Percentiles rank a stretch among this genome's conserved stretches.
Evolutionary conservation across 2,888 invertebrate species (phyloP).

Genomic region (Yponomeuta plumbellus): DNA sequence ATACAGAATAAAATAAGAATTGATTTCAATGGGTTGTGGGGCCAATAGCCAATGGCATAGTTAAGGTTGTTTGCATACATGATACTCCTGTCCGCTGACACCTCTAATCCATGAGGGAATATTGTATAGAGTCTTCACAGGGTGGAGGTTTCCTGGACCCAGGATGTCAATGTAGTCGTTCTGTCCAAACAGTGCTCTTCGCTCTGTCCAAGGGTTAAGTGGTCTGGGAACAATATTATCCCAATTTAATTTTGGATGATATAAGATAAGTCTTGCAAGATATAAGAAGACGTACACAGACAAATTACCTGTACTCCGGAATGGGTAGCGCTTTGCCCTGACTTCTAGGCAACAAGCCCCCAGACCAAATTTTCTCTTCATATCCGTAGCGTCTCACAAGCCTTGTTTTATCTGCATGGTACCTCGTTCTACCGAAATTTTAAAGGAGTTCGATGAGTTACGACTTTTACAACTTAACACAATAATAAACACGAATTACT

Average conservation of each 20-base stretch:
- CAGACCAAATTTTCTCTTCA: constrained; percentile 79
- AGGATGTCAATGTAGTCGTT: constrained; percentile 98
- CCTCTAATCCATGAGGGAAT: constrained; percentile 95
- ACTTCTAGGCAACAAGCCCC: constrained; percentile 83
- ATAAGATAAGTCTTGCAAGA: not conserved
- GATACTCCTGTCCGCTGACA: constrained; percentile 89
- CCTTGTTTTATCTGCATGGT: constrained; percentile 80
- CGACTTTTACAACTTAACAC: not conserved
- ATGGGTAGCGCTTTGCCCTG: constrained; percentile 76
- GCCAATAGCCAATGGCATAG: not conserved
- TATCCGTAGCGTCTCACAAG: constrained; percentile 83
- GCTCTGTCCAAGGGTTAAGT: constrained; percentile 84
- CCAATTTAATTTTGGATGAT: constrained; percentile 8
- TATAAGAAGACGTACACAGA: not conserved
- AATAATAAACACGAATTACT: not conserved
- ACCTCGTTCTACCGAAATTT: constrained; percentile 56
- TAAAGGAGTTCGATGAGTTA: constrained; percentile 1
- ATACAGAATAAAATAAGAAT: not conserved
- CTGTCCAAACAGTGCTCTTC: constrained; percentile 91
- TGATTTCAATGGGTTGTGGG: not conserved
- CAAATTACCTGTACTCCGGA: constrained; percentile 78
- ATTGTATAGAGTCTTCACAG: constrained; percentile 88
- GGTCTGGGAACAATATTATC: constrained; percentile 68
- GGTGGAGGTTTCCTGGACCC: constrained; percentile 88
- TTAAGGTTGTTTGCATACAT: constrained; percentile 54